Base-by-base conservation (phyloP, 2,113 vertebrate species). In the Entosphenus tridentatus region DNA sequence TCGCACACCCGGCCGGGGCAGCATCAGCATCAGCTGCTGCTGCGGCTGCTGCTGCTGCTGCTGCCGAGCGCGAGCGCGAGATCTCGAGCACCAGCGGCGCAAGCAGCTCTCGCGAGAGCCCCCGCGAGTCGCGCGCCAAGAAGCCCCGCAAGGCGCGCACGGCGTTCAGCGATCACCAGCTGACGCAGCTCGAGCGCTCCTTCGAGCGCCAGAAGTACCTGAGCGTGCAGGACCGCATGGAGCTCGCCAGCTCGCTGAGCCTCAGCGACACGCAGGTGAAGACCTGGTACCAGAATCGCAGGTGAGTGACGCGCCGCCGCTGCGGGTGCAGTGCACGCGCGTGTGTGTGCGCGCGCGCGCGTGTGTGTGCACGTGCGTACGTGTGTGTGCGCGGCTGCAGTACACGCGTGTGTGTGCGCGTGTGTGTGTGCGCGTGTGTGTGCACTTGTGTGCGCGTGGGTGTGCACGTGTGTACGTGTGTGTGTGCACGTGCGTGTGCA, bases 201-300 rank as follows among this genome's bases (percentile, higher is more conserved):
- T 97, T 97, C 72, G 91, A 97, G 81, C 73, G 90, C 57, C 93
- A 96, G 73, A 96, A 97, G 72, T 96, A 96, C 77, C 82, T 96
- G 81, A 95, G 88, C 69, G 91, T 96, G 67, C 91, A 96, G 80
- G 93, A 96, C 82, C 83, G 93, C 72, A 97, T 97, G 93, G 93
- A 97, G 74, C 84, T 97, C 73, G 92, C 93, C 10, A 91, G 91
- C 10, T 95, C 93, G 2, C 91, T 97, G 76, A 95, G 93, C 83
- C 87, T 97, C 76, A 95, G 89, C 55, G 93, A 97, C 87, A 97
- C 93, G 17, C 91, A 97, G 79, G 93, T 97, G 78, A 97, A 97
- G 81, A 97, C 93, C 76, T 97, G 93, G 91, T 97, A 96, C 85
- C 92, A 97, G 82, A 97, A 96, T 84, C 81, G 93, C 75, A 95